These are phyloP conservation scores for Catharus fuscescens DNA, from an alignment of 2,113 vertebrate genomes.

Conservation along the genomic window DNA sequence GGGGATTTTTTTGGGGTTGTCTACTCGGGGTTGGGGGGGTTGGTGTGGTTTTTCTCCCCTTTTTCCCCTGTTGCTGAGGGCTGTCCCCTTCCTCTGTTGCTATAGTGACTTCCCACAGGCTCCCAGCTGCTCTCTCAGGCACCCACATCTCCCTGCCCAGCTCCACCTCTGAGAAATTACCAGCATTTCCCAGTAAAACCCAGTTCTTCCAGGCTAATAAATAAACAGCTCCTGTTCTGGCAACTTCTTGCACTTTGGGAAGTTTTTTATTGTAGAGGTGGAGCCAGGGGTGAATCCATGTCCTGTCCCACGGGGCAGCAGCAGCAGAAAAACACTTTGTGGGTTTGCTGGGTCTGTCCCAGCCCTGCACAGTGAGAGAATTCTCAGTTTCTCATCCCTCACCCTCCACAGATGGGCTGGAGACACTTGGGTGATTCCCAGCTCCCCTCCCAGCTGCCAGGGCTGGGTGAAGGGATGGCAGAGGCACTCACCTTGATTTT, in stretches of 20 bases:
- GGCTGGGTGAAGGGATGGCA: not conserved
- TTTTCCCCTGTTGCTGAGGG: not conserved
- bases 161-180: not conserved
- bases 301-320: not conserved
- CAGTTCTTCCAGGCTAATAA: not conserved
- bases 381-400: not conserved
- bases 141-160: not conserved
- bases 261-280: not conserved
- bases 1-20: too few relatives aligned
- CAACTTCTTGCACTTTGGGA: not conserved
- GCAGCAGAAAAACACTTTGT: not conserved
- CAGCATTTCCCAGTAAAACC: not conserved
- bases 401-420: slow-evolving; percentile 8
- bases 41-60: not conserved
- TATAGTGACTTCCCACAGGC: slow-evolving; percentile 71
- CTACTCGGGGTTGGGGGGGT: fast-evolving
- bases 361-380: not conserved
- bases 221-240: not conserved
- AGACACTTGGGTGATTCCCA: slow-evolving; percentile 26
- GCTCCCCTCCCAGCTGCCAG: slow-evolving; percentile 4
- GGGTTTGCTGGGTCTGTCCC: not conserved
- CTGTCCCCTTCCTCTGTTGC: slow-evolving; percentile 70
- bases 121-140: not conserved
- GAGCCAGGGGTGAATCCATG: not conserved
- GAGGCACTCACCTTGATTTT: not conserved